Evolutionary conservation across 2,888 invertebrate genomes (phyloP).

Genomic region (Troides helena): DNA sequence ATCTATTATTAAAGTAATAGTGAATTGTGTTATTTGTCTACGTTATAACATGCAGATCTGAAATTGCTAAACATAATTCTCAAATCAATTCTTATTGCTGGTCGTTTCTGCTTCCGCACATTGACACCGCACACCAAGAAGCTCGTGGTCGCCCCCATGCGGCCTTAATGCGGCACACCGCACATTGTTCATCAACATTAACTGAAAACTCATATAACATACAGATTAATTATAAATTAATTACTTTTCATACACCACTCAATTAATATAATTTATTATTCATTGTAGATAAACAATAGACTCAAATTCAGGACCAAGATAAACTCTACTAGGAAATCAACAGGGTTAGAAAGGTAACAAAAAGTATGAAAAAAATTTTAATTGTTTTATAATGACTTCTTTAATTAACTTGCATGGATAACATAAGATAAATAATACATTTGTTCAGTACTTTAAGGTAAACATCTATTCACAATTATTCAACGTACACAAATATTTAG

Average conservation of each 20-base stretch:
- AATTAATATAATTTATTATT: background rate
- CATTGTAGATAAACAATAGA: too few species aligned
- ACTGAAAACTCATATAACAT: background rate
- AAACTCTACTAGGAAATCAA: background rate
- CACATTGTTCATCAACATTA: background rate
- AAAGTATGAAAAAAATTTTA: background rate
- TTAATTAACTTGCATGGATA: background rate
- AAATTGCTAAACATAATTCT: background rate
- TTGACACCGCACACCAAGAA: background rate
- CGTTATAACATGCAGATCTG: too few species aligned
- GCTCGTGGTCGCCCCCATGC: background rate
- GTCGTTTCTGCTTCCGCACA: background rate
- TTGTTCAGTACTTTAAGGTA: background rate
- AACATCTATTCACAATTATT: constrained; percentile 10
- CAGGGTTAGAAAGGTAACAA: background rate
- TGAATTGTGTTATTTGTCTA: too few species aligned
- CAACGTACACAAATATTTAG: constrained; percentile 1
- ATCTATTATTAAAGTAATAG: background rate
- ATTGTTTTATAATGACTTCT: background rate
- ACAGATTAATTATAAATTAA: background rate
- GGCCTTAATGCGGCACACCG: background rate
- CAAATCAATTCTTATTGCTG: background rate
- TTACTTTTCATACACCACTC: background rate
- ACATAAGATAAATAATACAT: constrained; percentile 1
- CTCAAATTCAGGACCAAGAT: background rate